Base-by-base conservation (phyloP, 2,113 vertebrate species). In the Lophura nycthemera region DNA sequence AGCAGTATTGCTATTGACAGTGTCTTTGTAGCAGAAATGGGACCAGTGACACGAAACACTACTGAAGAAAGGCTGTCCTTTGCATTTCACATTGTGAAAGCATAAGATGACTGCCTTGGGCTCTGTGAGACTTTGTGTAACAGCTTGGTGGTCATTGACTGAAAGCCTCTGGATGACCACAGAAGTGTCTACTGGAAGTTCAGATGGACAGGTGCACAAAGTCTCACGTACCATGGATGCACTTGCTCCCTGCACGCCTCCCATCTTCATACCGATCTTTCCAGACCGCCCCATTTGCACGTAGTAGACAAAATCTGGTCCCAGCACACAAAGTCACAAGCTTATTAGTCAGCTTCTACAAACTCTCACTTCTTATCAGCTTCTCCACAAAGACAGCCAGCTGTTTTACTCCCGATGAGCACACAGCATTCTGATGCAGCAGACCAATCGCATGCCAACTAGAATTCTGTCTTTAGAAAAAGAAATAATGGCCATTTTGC, bases 211-310 rank as follows among this genome's bases (percentile, higher is more conserved):
- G 17, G 10, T 17, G 18, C 34, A 24, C 34, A 16, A 38, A 27
- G 60, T 25, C n/a, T 40, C 42, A 11, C 24, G 24, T 9, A 19
- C 4, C 13, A 13, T 7, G 19, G 3, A 2, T 1, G 2, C 34
- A 2, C 56, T 38, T 34, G 4, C 21, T 59, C 45, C 25, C 54
- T 16, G 14, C 3, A 9, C 13, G n/a, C n/a, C 54, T 83, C 22
- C 32, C 21, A 32, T 40, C 10, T 8, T 20, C 36, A 36, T 6
- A 71, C 3, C 24, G 6, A 2, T 11, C 24, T 54, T 45, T 71
- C 52, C 52, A 21, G 30, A 27, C 8, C n/a, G 19, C 19, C 80
- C 17, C 27, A 10, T 67, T 66, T n/a, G 32, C 20, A 48, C 18
- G 22, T 6, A 13, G 27, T 2, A 52, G 16, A 32, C 13, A 70